Evolutionary conservation across 2,797 vertebrate species (phyloP), one percentile per base, ranked within the genome.

Genomic region (Phrynocephalus forsythii): DNA sequence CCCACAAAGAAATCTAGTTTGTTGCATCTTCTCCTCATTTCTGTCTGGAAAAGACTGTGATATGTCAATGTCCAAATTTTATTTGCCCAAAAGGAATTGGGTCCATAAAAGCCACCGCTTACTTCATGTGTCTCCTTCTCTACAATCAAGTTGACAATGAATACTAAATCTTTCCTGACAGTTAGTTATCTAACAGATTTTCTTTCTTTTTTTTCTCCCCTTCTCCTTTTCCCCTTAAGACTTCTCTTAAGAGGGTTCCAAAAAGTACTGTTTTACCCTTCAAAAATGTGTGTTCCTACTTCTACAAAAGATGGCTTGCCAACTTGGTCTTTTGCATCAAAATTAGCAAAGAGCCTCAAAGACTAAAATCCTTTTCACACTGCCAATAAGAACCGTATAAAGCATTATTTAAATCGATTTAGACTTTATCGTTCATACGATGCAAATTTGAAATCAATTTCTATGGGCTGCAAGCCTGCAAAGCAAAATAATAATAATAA

Each of bases 101-200:
- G 18, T 44, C 75, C 22, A 77, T 77, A 48, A 77, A 77, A 77
- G 44, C 26, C 75, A 50, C 75, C 75, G 26, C 75, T 48, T 77
- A 44, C 75, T 50, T 77, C 44, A 77, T 77, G 75, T 77, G 75
- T 77, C 75, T 63, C 0, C 8, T 3, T 48, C 44, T 44, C 56
- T 83, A 18, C 16, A 63, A 73, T 73, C 79, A 50, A 33, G 18
- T 24, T 73, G 9, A 89, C 79, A 89, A 94, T 20, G 30, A 20
- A 86, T 24, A 30, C n/a, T 38, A 85, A 86, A 90, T 68, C 91
- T 94, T 56, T 93, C 5, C 67, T 82, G 83, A 77, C n/a, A 77
- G 75, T 79, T 86, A 88, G 75, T 48, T 77, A 48, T 76, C 73
- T 76, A 76, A 76, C 73, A 76, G 30, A 44, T 44, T 76, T 72